Evolutionary conservation across 1,140 invertebrate genomes (phyloP).

Genomic region (Ceratosolen solmsi): DNA sequence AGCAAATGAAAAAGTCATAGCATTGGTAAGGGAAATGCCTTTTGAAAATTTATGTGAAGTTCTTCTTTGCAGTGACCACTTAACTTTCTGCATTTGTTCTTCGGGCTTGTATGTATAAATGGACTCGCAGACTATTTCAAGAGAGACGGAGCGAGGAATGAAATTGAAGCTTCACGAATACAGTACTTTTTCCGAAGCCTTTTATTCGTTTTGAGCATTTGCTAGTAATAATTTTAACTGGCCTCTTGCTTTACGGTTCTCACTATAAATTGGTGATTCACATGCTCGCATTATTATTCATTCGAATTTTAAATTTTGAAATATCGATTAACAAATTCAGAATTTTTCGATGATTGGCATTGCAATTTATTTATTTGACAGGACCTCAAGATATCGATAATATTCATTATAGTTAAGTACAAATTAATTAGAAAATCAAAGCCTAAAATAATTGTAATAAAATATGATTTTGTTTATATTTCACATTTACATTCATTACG

Average conservation of each 20-base stretch:
- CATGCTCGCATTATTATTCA: too few relatives aligned
- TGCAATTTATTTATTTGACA: too few relatives aligned
- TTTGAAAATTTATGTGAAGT: constrained; percentile 14
- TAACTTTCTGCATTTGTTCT: background rate
- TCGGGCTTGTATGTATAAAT: background rate
- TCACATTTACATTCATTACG: too few relatives aligned
- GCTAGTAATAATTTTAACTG: background rate
- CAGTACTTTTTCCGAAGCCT: background rate
- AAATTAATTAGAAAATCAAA: too few relatives aligned
- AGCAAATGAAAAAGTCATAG: background rate
- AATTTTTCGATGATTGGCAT: too few relatives aligned
- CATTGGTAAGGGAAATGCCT: background rate
- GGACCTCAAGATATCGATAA: too few relatives aligned
- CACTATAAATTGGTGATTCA: too few relatives aligned
- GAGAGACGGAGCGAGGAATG: background rate
- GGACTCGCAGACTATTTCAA: background rate
- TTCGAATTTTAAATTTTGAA: too few relatives aligned
- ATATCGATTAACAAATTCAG: too few relatives aligned
- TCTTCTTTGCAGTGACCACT: constrained; percentile 28
- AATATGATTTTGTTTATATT: too few relatives aligned
- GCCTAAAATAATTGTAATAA: too few relatives aligned
- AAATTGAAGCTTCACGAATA: background rate
- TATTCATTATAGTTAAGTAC: too few relatives aligned
- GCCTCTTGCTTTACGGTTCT: background rate
- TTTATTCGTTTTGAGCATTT: background rate